Base-by-base conservation (phyloP, 2,888 invertebrate genomes). In the Volucella inflata region DNA sequence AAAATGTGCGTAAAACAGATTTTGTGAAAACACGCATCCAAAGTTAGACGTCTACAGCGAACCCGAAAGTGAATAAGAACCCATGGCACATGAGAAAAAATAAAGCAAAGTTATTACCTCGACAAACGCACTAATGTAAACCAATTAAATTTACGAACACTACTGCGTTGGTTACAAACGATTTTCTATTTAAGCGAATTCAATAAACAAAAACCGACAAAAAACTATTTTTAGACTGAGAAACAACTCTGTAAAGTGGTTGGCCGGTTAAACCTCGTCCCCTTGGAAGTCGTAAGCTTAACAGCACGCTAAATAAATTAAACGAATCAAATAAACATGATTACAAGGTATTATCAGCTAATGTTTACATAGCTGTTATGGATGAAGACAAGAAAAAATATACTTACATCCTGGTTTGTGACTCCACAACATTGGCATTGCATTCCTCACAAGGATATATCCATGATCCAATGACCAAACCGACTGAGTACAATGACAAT, bases 381-480 rank as follows among this genome's bases (percentile, higher is more conserved):
- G 1, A 30, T 30, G 30, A 30, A 14, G 2, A 50, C 8, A 17
- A 17, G 12, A 55, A 40, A 65, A 8, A 6, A 36, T 1, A 51
- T 88, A 93, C 95, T 94, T 92, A 96, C 96, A 96, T 94, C 93
- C 96, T 94, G 57, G 94, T 94, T 91, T 97, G 96, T 89, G 95
- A 94, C 88, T 95, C 93, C 88, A 94, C 91, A 88, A 94, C 92
- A 88, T 95, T 95, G 78, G 93, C 93, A 88, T 93, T 94, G 90
- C 95, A 96, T 65, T 94, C 94, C 38, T 93, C 93, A 89, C 96
- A 96, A 40, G 95, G 95, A 80, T 93, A 93, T 12, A 96, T 91
- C 96, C 96, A 97, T 0, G 96, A 95, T 60, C 94, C 92, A 44
- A 95, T 93, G 51, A 96, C 95, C 89, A 97, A 92, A n/a, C 93